Conservation (phyloP, 2,888 invertebrate species). For the Strigamia crassipes region DNA sequence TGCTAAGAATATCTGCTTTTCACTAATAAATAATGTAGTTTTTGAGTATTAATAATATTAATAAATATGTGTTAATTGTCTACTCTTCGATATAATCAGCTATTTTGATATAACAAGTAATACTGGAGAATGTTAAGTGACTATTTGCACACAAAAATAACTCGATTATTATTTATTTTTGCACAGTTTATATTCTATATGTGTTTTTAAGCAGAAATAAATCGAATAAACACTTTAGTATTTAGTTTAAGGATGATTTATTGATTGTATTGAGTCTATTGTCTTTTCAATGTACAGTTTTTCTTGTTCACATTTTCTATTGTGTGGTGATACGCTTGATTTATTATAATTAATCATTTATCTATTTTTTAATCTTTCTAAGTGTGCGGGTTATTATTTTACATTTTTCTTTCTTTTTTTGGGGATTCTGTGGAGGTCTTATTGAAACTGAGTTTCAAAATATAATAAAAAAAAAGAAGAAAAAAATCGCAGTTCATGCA, state of each 20-base stretch:
- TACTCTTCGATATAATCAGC: conserved; percentile 19
- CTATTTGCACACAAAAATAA: conserved; percentile 1
- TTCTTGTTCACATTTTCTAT: not conserved
- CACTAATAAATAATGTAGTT: not conserved
- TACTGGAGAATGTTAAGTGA: conserved; percentile 7
- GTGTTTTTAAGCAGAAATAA: not conserved
- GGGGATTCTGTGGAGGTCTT: not conserved
- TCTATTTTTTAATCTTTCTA: not conserved
- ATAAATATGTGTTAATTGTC: conserved; percentile 3
- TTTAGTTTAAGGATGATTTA: too few species aligned
- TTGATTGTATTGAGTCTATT: too few species aligned
- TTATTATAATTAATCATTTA: not conserved
- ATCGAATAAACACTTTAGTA: not conserved
- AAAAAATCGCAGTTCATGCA: not conserved
- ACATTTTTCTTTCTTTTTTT: not conserved
- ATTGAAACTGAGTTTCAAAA: not conserved
- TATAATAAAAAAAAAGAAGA: not conserved
- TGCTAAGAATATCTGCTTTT: conserved; percentile 28
- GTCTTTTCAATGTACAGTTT: too few species aligned
- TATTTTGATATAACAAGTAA: conserved; percentile 36
- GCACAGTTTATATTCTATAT: not conserved
- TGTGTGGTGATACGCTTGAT: conserved; percentile 7
- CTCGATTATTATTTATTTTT: not conserved
- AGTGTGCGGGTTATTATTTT: not conserved
- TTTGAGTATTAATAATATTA: not conserved